Evolutionary conservation across 2,113 vertebrate genomes (phyloP).

Genomic region (Crotalus viridis): DNA sequence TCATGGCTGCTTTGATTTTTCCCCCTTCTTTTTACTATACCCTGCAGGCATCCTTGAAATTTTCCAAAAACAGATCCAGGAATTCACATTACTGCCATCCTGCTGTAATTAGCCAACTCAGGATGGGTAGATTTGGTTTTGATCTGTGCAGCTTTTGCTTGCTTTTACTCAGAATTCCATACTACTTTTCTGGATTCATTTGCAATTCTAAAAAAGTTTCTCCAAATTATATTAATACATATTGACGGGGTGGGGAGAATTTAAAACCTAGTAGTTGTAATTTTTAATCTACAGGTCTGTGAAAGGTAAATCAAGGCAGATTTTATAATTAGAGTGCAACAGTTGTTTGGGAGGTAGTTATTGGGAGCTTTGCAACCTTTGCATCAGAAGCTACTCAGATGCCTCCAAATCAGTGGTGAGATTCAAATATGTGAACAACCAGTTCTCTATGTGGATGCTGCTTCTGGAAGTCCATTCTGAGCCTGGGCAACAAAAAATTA

Average conservation of each 20-base stretch:
- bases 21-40: neutral
- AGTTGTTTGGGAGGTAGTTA: too few relatives aligned
- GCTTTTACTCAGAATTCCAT: neutral
- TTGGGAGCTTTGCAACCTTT: neutral
- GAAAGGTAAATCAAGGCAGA: too few relatives aligned
- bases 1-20: neutral
- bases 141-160: neutral
- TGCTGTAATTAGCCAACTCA: neutral
- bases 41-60: neutral
- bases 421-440: too few relatives aligned
- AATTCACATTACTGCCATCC: neutral
- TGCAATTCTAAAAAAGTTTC: neutral
- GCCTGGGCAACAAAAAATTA: too few relatives aligned
- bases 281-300: too few relatives aligned
- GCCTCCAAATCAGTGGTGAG: neutral
- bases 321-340: too few relatives aligned
- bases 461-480: too few relatives aligned
- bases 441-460: too few relatives aligned
- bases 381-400: neutral
- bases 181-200: neutral
- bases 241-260: neutral
- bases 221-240: neutral
- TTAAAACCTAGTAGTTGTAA: too few relatives aligned
- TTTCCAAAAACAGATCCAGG: neutral
- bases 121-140: neutral